Conservation (phyloP, 2,797 vertebrate genomes). For the Chlorospingus semifuscus region DNA sequence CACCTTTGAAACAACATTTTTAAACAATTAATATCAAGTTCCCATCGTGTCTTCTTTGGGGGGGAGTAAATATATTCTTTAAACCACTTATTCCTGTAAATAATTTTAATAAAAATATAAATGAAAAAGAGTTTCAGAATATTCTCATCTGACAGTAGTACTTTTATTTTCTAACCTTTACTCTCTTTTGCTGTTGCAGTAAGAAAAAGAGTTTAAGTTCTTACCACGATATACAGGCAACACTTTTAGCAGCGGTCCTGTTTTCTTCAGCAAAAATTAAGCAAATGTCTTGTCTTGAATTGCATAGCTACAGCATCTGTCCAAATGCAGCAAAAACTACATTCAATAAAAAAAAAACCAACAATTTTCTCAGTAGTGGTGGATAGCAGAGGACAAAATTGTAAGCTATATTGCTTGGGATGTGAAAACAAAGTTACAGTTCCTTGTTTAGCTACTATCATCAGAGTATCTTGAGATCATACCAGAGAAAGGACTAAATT, state of each 20-base stretch:
- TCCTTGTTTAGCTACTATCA: not conserved
- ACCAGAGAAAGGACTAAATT: not conserved
- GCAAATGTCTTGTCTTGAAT: not conserved
- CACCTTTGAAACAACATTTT: not conserved
- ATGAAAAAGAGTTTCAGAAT: not conserved
- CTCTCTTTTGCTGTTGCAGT: rapidly evolving
- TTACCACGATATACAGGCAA: not conserved
- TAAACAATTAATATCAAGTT: not conserved
- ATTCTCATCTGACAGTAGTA: not conserved
- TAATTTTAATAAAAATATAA: not conserved
- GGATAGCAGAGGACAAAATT: not conserved
- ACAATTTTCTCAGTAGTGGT: not conserved
- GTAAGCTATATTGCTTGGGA: not conserved
- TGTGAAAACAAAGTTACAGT: not conserved
- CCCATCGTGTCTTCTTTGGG: rapidly evolving
- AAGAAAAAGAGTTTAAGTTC: not conserved
- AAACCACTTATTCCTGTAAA: not conserved
- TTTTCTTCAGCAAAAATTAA: not conserved
- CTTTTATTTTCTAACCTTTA: not conserved
- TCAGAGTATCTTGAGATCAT: not conserved
- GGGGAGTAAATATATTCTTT: not conserved
- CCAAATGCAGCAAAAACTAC: not conserved
- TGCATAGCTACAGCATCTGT: not conserved
- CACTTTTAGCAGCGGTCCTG: rapidly evolving
- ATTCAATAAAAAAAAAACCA: not conserved